Percentiles rank a stretch among this genome's conserved stretches.
phyloP scores from a whole-genome alignment of 2,888 invertebrate species.

The Gryllus longicercus region DNA sequence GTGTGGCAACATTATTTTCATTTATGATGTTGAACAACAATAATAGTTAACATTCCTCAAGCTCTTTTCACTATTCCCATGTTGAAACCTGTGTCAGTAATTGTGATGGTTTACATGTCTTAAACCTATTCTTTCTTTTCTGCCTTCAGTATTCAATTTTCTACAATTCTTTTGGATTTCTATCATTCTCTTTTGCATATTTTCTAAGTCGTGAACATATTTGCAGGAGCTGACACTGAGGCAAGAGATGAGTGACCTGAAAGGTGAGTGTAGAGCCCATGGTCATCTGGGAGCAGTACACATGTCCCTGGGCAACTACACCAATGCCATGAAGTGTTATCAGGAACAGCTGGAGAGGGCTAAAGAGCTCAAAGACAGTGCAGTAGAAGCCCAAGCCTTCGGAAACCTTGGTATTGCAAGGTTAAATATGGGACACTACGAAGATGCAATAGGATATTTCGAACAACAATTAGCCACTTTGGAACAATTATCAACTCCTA shows the following conservation, averaged over 20 bases:
- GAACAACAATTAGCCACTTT: slow-evolving; percentile 88
- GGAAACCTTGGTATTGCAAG: slow-evolving; percentile 92
- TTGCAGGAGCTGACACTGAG: slow-evolving; percentile 75
- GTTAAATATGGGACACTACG: slow-evolving; percentile 91
- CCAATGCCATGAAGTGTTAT: slow-evolving; percentile 91
- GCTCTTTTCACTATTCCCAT: too few relatives aligned
- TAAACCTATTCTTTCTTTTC: too few relatives aligned
- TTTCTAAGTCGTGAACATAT: too few relatives aligned
- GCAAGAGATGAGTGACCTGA: slow-evolving; percentile 84
- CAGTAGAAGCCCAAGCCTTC: slow-evolving; percentile 88
- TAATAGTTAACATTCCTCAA: too few relatives aligned
- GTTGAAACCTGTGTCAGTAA: too few relatives aligned
- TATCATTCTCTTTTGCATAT: too few relatives aligned
- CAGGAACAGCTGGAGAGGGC: slow-evolving; percentile 91
- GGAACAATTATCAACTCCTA: slow-evolving; percentile 75
- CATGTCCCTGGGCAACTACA: slow-evolving; percentile 90
- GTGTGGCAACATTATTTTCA: too few relatives aligned
- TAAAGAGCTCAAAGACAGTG: slow-evolving; percentile 83
- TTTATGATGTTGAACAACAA: too few relatives aligned
- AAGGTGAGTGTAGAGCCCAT: slow-evolving; percentile 89
- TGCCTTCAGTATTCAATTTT: too few relatives aligned
- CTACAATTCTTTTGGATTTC: too few relatives aligned
- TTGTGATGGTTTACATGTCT: too few relatives aligned
- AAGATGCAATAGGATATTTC: slow-evolving; percentile 83
- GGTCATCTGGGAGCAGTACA: slow-evolving; percentile 92